Evolutionary conservation across 2,797 vertebrate genomes (phyloP).

Genomic region (Tenualosa ilisha): DNA sequence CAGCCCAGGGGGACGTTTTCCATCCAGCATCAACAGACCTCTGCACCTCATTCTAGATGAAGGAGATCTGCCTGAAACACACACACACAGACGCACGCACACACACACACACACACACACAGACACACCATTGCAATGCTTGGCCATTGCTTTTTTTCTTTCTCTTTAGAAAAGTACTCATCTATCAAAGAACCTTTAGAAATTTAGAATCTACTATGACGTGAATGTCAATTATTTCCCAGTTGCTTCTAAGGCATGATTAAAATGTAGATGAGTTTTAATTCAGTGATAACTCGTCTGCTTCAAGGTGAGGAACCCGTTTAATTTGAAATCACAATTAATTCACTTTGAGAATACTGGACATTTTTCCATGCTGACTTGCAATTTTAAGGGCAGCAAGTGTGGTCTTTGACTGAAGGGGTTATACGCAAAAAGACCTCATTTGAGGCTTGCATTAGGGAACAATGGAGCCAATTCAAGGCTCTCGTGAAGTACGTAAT

Average conservation of each 20-base stretch:
- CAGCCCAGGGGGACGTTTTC: constrained; percentile 6
- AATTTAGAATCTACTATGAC: background rate
- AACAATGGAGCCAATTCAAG: background rate
- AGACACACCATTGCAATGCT: background rate
- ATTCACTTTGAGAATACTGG: background rate
- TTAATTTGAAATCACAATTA: constrained; percentile 12
- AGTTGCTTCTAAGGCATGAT: background rate
- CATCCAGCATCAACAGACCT: background rate
- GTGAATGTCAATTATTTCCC: background rate
- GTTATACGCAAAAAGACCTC: background rate
- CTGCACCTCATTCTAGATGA: background rate
- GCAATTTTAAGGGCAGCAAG: background rate
- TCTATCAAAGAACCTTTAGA: background rate
- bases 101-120: background rate
- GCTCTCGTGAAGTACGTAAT: background rate
- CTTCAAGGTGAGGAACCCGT: background rate
- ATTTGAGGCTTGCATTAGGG: background rate
- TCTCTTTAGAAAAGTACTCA: background rate
- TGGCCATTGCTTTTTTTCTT: background rate
- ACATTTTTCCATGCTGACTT: background rate
- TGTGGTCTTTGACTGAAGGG: constrained; percentile 2
- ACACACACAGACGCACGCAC: background rate
- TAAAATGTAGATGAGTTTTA: background rate
- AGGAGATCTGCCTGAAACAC: background rate
- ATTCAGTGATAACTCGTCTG: background rate